These are phyloP conservation scores for Xiphorhynchus elegans DNA, from an alignment of 2,113 vertebrate genomes.

Conservation along the genomic window DNA sequence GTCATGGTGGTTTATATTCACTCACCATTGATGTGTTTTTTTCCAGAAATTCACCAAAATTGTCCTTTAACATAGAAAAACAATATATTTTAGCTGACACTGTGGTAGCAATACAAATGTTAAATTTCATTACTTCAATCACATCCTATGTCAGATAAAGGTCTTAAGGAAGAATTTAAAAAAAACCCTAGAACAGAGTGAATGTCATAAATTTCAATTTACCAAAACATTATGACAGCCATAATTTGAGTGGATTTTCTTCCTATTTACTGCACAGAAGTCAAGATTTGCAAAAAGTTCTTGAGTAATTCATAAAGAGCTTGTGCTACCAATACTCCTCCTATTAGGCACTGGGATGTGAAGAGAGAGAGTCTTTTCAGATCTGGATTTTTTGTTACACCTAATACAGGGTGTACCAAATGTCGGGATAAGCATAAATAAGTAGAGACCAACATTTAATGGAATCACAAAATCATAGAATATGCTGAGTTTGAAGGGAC, in stretches of 20 bases:
- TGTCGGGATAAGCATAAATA: not conserved
- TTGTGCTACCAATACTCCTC: not conserved
- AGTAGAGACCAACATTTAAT: not conserved
- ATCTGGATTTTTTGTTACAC: not conserved
- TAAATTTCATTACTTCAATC: not conserved
- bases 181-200: not conserved
- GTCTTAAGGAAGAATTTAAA: not conserved
- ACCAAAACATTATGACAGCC: not conserved
- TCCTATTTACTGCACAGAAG: not conserved
- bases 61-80: not conserved
- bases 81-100: not conserved
- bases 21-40: not conserved
- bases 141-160: not conserved
- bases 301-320: not conserved
- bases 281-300: not conserved
- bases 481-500: not conserved
- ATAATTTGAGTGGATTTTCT: not conserved
- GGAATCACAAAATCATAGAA: not conserved
- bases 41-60: not conserved
- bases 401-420: not conserved
- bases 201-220: not conserved
- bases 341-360: not conserved
- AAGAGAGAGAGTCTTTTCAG: not conserved
- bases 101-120: not conserved
- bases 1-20: not conserved